Evolutionary conservation across 1,140 invertebrate species (phyloP).

Genomic region (Drosophila repletoides): DNA sequence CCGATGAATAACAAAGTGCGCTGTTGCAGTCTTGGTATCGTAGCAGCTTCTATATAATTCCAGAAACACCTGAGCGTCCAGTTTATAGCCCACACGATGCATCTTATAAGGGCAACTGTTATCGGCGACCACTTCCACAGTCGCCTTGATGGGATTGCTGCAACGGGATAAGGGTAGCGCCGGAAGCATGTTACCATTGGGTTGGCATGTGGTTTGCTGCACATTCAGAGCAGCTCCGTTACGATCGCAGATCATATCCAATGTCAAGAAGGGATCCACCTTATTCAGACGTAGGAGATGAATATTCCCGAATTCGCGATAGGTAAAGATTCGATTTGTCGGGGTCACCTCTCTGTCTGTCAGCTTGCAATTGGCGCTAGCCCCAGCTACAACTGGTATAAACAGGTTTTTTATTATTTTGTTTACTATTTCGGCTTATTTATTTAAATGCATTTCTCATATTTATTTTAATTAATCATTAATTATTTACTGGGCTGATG

Average conservation of each 20-base stretch:
- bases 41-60: conserved; percentile 47
- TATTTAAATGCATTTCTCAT: too few relatives aligned
- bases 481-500: too few relatives aligned
- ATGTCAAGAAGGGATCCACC: neutral
- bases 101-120: neutral
- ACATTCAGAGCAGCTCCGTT: conserved; percentile 3
- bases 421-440: neutral
- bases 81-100: conserved; percentile 26
- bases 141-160: neutral
- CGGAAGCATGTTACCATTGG: neutral
- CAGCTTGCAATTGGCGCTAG: conserved; percentile 21
- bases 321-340: conserved; percentile 29
- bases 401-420: neutral
- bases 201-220: conserved; percentile 4
- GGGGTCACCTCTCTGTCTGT: neutral
- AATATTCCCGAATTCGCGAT: neutral
- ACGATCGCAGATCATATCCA: conserved; percentile 22
- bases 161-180: conserved; percentile 6
- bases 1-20: conserved; percentile 30
- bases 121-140: neutral
- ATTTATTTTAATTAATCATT: too few relatives aligned
- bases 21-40: neutral
- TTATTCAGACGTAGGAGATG: conserved; percentile 3
- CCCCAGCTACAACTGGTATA: conserved; percentile 1
- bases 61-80: conserved; percentile 7